Evolutionary conservation across 2,797 vertebrate genomes (phyloP).

Genomic region (Acridotheres tristis): DNA sequence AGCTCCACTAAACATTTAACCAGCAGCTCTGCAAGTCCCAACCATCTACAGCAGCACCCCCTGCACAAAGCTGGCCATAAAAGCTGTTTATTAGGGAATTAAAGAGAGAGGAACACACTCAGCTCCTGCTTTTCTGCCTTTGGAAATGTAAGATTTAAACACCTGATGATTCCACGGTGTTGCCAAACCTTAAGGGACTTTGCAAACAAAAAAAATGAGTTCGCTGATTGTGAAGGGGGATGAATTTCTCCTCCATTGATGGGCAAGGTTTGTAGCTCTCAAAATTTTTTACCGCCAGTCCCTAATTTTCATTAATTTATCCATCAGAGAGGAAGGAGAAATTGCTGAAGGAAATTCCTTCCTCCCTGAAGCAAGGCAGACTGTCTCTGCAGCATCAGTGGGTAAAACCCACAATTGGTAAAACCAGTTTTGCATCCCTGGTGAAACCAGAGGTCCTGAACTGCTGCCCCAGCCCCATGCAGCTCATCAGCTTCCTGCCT

Average conservation of each 20-base stretch:
- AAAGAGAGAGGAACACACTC: rapidly evolving
- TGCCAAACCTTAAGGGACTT: background rate
- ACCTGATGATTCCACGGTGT: rapidly evolving
- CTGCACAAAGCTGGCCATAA: no score
- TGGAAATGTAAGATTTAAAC: background rate
- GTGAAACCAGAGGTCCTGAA: background rate
- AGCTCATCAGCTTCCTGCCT: background rate
- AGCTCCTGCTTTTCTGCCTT: background rate
- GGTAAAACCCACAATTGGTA: background rate
- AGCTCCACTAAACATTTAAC: no score
- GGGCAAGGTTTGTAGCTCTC: background rate
- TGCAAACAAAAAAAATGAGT: background rate
- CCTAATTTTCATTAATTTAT: background rate
- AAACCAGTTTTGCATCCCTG: background rate
- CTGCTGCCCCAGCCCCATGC: rapidly evolving
- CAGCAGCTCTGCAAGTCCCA: no score
- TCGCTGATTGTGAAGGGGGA: background rate
- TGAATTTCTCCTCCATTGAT: background rate
- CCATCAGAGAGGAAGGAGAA: background rate
- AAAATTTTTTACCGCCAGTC: background rate
- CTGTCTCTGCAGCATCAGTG: background rate
- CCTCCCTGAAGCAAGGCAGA: background rate
- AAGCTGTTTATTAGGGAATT: background rate
- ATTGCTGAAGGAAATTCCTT: background rate
- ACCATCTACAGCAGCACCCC: no score